Percentiles rank a stretch among this genome's conserved stretches.
Evolutionary conservation across 2,888 invertebrate species (phyloP).

Genomic region (Heteromyza rotundicornis): DNA sequence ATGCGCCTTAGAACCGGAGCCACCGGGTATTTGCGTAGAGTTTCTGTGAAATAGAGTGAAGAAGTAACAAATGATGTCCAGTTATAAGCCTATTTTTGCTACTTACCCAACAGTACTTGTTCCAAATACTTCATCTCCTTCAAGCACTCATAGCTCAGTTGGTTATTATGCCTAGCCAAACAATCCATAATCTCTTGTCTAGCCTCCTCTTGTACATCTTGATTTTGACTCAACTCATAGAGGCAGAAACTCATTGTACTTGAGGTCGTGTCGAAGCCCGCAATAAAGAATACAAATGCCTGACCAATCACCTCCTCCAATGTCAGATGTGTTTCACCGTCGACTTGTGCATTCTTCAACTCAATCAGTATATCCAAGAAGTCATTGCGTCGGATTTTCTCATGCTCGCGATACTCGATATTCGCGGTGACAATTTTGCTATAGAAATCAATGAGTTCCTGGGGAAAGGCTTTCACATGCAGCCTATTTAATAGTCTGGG

Average conservation of each 20-base stretch:
- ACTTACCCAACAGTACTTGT: slow-evolving; percentile 58
- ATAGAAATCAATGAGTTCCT: slow-evolving; percentile 35
- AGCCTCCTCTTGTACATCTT: slow-evolving; percentile 58
- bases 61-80: neutral
- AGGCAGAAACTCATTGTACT: slow-evolving; percentile 60
- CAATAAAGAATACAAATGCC: slow-evolving; percentile 64
- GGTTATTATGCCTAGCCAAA: slow-evolving; percentile 46
- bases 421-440: slow-evolving; percentile 32
- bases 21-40: slow-evolving; percentile 65
- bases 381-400: slow-evolving; percentile 41
- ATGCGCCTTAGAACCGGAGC: slow-evolving; percentile 63
- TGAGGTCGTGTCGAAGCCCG: slow-evolving; percentile 64
- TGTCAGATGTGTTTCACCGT: slow-evolving; percentile 22
- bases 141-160: slow-evolving; percentile 49
- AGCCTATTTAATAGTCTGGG: slow-evolving; percentile 17
- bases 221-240: slow-evolving; percentile 62
- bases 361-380: slow-evolving; percentile 46
- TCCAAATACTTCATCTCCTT: slow-evolving; percentile 61
- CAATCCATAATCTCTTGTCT: slow-evolving; percentile 58
- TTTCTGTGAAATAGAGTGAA: slow-evolving; percentile 54
- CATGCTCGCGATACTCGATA: slow-evolving; percentile 34
- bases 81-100: neutral
- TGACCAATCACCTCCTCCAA: slow-evolving; percentile 63
- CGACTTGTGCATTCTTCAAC: slow-evolving; percentile 29
- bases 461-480: slow-evolving; percentile 46